Conservation (phyloP, 2,113 vertebrate species). For the Pica pica region DNA sequence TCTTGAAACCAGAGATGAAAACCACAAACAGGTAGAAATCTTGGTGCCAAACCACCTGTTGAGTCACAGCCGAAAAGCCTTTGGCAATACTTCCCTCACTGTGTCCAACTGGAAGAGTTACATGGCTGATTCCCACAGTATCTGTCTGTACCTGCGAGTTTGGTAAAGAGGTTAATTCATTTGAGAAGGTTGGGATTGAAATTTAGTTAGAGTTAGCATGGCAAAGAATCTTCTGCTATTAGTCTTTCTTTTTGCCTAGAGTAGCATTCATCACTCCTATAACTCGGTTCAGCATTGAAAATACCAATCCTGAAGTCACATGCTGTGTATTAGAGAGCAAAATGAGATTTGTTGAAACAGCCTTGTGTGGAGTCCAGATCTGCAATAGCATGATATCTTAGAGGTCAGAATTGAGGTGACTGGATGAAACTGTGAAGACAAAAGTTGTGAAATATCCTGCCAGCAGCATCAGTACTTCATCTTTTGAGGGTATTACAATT, state of each 20-base stretch:
- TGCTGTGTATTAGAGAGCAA: not conserved
- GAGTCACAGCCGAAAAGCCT: conserved; percentile 34
- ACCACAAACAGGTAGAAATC: conserved; percentile 41
- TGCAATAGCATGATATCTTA: not conserved
- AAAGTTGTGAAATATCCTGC: not conserved
- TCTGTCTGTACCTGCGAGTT: not conserved
- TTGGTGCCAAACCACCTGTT: conserved; percentile 64
- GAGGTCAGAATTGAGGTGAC: not conserved
- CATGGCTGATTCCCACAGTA: not conserved
- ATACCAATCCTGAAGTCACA: not conserved
- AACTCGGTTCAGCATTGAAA: not conserved
- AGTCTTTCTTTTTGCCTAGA: not conserved
- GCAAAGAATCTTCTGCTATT: not conserved
- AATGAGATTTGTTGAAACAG: not conserved
- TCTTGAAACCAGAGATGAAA: conserved; percentile 64
- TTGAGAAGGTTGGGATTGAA: not conserved
- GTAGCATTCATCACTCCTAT: not conserved
- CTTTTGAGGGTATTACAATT: not conserved
- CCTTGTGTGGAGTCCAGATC: not conserved
- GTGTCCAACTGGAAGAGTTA: not conserved
- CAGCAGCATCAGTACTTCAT: not conserved
- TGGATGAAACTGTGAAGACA: not conserved
- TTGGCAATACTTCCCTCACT: conserved; percentile 17
- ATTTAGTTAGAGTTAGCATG: not conserved
- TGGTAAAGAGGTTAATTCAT: not conserved